Evolutionary conservation across 1,140 invertebrate species (phyloP).

Genomic region (Diachasmimorpha longicaudata): DNA sequence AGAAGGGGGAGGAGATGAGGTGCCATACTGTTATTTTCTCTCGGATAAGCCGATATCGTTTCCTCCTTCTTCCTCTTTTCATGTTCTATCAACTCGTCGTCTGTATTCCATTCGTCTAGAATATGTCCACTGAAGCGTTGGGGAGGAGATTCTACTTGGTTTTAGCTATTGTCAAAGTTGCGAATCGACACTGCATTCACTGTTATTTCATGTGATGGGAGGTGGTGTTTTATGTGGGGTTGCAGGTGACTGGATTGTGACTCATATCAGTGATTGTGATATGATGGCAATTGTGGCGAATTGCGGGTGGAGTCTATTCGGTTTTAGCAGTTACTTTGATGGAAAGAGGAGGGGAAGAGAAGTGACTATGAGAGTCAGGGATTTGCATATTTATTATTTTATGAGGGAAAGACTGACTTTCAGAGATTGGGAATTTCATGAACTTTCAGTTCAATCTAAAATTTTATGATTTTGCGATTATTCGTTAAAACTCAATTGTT

Average conservation of each 20-base stretch:
- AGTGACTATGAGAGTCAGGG: too few species aligned
- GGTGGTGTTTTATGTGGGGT: not conserved
- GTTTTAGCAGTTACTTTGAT: too few species aligned
- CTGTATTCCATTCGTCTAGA: not conserved
- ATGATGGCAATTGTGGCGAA: too few species aligned
- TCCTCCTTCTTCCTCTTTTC: not conserved
- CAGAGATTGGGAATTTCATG: too few species aligned
- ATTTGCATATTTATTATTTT: too few species aligned
- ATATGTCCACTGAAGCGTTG: constrained; percentile 6
- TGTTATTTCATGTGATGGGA: not conserved
- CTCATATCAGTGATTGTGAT: not conserved
- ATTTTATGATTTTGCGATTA: too few species aligned
- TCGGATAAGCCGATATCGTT: constrained; percentile 31
- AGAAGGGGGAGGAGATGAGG: not conserved
- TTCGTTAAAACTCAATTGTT: too few species aligned
- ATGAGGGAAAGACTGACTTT: too few species aligned
- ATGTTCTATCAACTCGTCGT: not conserved
- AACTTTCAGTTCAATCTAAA: too few species aligned
- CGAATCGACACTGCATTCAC: not conserved
- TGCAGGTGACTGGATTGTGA: not conserved
- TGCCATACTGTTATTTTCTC: constrained; percentile 24
- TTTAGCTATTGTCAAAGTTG: not conserved
- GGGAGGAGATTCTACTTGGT: not conserved
- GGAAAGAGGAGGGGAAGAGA: too few species aligned
- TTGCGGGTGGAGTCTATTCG: too few species aligned